Percentiles rank a stretch among this genome's conserved stretches.
Evolutionary conservation across 53 echinoderm and acorn worm genomes (phyloP).

Genomic region (Stichopus horrens): DNA sequence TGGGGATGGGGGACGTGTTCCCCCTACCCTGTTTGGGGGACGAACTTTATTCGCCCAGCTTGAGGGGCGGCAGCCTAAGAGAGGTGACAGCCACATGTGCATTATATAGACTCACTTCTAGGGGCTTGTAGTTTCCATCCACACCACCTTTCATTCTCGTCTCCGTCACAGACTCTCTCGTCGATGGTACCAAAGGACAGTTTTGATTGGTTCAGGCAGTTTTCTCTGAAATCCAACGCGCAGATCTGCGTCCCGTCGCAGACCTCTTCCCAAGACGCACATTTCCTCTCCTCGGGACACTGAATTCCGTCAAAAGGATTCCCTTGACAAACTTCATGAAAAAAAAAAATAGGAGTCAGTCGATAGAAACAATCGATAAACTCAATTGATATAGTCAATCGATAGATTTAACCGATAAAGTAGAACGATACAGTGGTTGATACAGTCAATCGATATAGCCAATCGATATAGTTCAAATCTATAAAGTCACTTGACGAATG

Average conservation of each 20-base stretch:
- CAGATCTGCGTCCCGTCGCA: slow-evolving; percentile 83
- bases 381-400: too few relatives aligned
- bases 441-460: too few relatives aligned
- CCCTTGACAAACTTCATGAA: slow-evolving; percentile 65
- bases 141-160: slow-evolving; percentile 86
- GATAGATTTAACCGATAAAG: too few relatives aligned
- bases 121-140: slow-evolving; percentile 76
- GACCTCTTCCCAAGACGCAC: slow-evolving; percentile 69
- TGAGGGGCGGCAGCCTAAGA: too few relatives aligned
- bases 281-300: slow-evolving; percentile 81
- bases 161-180: slow-evolving; percentile 73
- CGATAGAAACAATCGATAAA: too few relatives aligned
- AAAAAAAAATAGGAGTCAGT: neutral
- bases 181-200: slow-evolving; percentile 72
- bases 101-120: slow-evolving; percentile 69
- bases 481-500: too few relatives aligned
- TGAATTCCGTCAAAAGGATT: slow-evolving; percentile 80
- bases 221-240: slow-evolving; percentile 54
- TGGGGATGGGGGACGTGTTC: neutral
- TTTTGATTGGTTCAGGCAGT: slow-evolving; percentile 74
- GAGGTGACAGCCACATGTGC: slow-evolving; percentile 64
- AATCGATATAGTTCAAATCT: too few relatives aligned
- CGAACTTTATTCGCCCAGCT: too few relatives aligned
- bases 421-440: too few relatives aligned
- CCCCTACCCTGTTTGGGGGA: neutral